Percentiles rank a stretch among this genome's conserved stretches.
phyloP scores from a whole-genome alignment of 2,888 invertebrate genomes.

The Pandemis corylana region DNA sequence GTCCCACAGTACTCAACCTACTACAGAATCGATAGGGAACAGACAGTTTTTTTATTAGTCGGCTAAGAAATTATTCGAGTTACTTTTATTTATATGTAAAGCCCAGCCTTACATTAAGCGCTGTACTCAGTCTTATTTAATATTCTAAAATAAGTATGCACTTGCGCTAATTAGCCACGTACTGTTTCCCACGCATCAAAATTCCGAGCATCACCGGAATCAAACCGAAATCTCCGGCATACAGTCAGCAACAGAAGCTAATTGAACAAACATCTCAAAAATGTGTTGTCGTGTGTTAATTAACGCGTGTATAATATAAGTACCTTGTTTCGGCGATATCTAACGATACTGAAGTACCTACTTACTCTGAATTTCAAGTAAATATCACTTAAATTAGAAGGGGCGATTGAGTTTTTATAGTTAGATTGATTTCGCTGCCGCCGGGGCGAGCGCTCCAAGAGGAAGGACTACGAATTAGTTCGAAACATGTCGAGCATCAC shows the following conservation, averaged over 20 bases:
- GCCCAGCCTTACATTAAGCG: background rate
- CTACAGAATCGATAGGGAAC: too few species aligned
- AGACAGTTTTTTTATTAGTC: too few species aligned
- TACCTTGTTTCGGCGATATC: background rate
- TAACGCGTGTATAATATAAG: background rate
- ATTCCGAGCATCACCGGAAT: background rate
- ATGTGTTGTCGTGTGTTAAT: background rate
- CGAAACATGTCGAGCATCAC: too few species aligned
- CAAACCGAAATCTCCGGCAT: background rate
- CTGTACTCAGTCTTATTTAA: background rate
- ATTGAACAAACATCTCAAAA: background rate
- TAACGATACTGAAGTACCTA: background rate
- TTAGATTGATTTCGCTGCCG: too few species aligned
- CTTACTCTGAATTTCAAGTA: background rate
- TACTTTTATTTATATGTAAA: background rate
- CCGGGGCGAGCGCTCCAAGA: too few species aligned
- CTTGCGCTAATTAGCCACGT: conserved; percentile 12
- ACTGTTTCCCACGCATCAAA: conserved; percentile 14
- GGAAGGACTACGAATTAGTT: too few species aligned
- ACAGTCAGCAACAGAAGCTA: background rate
- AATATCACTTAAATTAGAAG: background rate
- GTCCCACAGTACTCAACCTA: too few species aligned
- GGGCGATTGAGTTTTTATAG: background rate
- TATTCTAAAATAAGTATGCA: background rate
- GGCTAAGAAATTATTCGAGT: too few species aligned